Percentiles rank a stretch among this genome's conserved stretches.
phyloP scores from a whole-genome alignment of 2,888 invertebrate genomes.

The Netelia inedita region DNA sequence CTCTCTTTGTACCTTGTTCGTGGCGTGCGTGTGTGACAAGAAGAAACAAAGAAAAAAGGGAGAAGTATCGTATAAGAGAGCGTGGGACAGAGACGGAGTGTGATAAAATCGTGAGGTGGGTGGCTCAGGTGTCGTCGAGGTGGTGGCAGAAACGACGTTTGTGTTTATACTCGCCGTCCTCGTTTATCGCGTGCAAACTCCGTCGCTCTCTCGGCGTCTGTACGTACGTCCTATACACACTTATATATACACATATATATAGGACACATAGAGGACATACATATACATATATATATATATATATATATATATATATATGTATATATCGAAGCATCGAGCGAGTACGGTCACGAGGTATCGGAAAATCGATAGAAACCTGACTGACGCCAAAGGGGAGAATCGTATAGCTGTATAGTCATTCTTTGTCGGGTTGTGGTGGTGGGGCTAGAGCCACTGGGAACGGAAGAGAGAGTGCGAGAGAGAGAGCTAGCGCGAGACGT shows the following conservation, averaged over 20 bases:
- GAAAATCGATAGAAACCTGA: slow-evolving; percentile 84
- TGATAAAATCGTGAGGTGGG: slow-evolving; percentile 41
- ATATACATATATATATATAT: neutral
- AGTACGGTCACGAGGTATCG: slow-evolving; percentile 83
- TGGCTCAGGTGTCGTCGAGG: slow-evolving; percentile 71
- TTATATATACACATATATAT: neutral
- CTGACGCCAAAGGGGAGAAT: slow-evolving; percentile 76
- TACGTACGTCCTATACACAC: neutral
- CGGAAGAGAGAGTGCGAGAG: slow-evolving; percentile 44
- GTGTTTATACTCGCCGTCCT: slow-evolving; percentile 74
- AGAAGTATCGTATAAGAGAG: neutral
- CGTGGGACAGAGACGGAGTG: slow-evolving; percentile 13
- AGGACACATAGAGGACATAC: neutral
- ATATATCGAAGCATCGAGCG: slow-evolving; percentile 80
- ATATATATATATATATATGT: neutral
- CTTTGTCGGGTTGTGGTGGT: slow-evolving; percentile 52
- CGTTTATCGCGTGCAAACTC: slow-evolving; percentile 39
- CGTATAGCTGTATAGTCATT: slow-evolving; percentile 20
- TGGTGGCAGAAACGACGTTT: slow-evolving; percentile 72
- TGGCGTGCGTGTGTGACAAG: too few relatives aligned
- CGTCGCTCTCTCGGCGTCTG: slow-evolving; percentile 17
- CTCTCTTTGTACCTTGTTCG: too few relatives aligned
- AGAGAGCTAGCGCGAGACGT: slow-evolving; percentile 47
- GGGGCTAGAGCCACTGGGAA: slow-evolving; percentile 64
- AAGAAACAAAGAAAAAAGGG: too few relatives aligned